These are phyloP conservation scores for Zaprionus kolodkinae DNA, from an alignment of 1,140 invertebrate species.

Conservation along the genomic window DNA sequence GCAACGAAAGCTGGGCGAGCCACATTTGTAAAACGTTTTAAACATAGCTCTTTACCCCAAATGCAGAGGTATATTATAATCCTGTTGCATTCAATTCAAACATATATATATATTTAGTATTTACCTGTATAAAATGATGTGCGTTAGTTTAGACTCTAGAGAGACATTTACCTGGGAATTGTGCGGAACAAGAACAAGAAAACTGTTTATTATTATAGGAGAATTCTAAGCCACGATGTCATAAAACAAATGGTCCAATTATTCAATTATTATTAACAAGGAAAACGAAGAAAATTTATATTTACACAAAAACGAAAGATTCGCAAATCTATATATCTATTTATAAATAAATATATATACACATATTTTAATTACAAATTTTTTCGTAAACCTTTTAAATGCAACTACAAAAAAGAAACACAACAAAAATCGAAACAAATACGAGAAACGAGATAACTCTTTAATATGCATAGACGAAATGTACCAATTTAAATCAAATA, in stretches of 20 bases:
- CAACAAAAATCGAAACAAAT: conserved; percentile 25
- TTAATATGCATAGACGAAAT: conserved; percentile 49
- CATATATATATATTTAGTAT: conserved; percentile 51
- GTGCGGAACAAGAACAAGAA: conserved; percentile 68
- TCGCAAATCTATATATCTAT: conserved; percentile 44
- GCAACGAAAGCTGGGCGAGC: conserved; percentile 62
- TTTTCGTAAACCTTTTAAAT: conserved; percentile 70
- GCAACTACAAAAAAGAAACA: conserved; percentile 31
- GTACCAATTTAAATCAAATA: conserved; percentile 75
- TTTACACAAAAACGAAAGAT: conserved; percentile 49
- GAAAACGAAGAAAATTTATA: conserved; percentile 55
- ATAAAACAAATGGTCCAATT: conserved; percentile 83
- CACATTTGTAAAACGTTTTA: conserved; percentile 76
- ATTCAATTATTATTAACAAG: conserved; percentile 77
- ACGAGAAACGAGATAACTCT: conserved; percentile 3
- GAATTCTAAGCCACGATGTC: conserved; percentile 68
- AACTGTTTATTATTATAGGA: conserved; percentile 57
- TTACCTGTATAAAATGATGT: conserved; percentile 58
- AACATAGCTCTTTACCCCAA: conserved; percentile 43
- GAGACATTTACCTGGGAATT: conserved; percentile 71
- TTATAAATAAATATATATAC: conserved; percentile 71
- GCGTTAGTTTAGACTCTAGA: conserved; percentile 48
- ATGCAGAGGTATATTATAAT: conserved; percentile 26
- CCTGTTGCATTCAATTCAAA: conserved; percentile 62
- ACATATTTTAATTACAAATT: conserved; percentile 69